Evolutionary conservation across 2,113 vertebrate species (phyloP).

Genomic region (Crotophaga sulcirostris): DNA sequence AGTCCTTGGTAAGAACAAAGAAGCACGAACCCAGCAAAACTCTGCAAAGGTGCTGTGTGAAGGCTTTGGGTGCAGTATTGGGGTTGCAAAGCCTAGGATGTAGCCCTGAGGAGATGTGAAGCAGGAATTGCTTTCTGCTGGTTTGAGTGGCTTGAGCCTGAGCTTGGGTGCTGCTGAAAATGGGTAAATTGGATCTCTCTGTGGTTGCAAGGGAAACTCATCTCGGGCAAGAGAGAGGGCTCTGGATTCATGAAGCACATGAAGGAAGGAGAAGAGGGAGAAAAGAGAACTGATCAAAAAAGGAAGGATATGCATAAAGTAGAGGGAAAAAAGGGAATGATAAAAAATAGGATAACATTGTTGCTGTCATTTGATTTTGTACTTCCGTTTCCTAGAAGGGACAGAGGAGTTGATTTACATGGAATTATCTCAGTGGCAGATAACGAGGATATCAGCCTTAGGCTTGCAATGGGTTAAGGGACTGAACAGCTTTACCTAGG

Average conservation of each 20-base stretch:
- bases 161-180: background rate
- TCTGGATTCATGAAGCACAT: background rate
- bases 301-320: background rate
- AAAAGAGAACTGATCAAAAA: background rate
- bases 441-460: background rate
- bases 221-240: background rate
- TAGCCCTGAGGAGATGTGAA: background rate
- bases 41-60: background rate
- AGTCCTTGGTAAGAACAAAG: background rate
- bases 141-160: background rate
- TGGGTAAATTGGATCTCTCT: background rate
- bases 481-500: background rate
- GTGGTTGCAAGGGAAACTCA: background rate
- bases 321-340: background rate
- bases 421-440: accelerated
- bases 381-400: background rate
- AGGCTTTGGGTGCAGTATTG: background rate
- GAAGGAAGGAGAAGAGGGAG: background rate
- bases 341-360: background rate
- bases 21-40: background rate
- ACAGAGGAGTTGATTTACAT: background rate
- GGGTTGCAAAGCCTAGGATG: background rate
- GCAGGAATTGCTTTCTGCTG: background rate
- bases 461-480: background rate
- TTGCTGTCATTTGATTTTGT: background rate